Evolutionary conservation across 2,113 vertebrate species (phyloP).

Genomic region (Arvicanthis niloticus): DNA sequence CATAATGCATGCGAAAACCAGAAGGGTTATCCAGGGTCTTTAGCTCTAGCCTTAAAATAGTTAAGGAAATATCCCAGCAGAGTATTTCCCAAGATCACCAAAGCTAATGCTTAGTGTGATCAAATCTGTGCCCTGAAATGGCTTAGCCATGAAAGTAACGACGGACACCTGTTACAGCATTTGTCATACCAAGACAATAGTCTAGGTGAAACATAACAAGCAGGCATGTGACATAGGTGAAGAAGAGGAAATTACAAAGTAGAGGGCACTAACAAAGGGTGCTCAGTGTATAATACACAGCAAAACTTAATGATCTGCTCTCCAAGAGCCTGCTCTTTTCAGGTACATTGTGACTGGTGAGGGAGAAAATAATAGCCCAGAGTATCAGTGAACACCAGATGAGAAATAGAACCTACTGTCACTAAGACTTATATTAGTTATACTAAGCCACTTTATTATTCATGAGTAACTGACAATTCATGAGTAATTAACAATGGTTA

Average conservation of each 20-base stretch:
- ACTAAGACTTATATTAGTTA: not conserved
- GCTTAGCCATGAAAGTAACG: not conserved
- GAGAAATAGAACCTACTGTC: not conserved
- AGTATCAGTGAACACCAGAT: too few species aligned
- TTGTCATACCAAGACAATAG: not conserved
- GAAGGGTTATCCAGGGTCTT: not conserved
- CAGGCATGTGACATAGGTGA: too few species aligned
- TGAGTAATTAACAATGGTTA: not conserved
- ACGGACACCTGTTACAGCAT: not conserved
- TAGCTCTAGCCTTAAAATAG: not conserved
- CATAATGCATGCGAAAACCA: not conserved
- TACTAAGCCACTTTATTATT: too few species aligned
- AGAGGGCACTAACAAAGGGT: fast-evolving
- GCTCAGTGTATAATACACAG: not conserved
- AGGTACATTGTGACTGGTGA: not conserved
- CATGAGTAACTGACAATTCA: not conserved
- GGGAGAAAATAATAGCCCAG: not conserved
- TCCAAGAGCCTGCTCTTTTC: not conserved
- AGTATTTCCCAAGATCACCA: not conserved
- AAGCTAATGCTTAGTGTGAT: not conserved
- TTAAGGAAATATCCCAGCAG: not conserved
- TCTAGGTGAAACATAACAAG: not conserved
- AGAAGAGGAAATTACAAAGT: not conserved
- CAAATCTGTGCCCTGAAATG: not conserved
- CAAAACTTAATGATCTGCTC: not conserved